A percentile compares a stretch with the other conserved stretches of the same genome.
Conservation (phyloP, 2,113 vertebrate species). For the Hystrix cristata region DNA sequence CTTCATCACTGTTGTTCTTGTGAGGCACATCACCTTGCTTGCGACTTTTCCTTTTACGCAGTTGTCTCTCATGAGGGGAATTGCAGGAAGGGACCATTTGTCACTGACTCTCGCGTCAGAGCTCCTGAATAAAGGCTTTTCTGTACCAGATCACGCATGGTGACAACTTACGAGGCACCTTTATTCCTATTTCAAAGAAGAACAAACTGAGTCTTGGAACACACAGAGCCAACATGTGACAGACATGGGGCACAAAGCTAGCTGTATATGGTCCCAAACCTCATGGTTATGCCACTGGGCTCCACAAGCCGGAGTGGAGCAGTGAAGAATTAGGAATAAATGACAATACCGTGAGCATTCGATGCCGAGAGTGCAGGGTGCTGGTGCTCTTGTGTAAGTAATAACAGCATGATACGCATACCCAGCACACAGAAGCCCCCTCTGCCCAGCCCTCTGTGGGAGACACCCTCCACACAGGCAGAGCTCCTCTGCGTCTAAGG, state of each 20-base stretch:
- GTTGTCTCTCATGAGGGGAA: background rate
- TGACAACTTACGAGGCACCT: background rate
- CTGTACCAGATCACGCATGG: background rate
- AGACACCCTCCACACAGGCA: background rate
- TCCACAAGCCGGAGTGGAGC: fast-evolving
- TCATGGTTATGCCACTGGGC: background rate
- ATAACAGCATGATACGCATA: background rate
- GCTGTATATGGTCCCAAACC: background rate
- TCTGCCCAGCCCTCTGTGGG: background rate
- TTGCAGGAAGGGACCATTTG: background rate
- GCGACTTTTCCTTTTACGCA: background rate
- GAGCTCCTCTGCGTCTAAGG: background rate
- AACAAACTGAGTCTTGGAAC: background rate
- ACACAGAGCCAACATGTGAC: background rate
- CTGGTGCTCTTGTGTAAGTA: background rate
- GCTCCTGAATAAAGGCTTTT: background rate
- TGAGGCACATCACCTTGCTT: too few relatives aligned
- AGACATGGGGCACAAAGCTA: background rate
- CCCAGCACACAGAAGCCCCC: fast-evolving
- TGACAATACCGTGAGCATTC: too few relatives aligned
- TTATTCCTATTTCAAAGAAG: background rate
- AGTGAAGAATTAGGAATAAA: background rate
- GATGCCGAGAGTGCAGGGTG: background rate
- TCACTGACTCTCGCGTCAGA: background rate
- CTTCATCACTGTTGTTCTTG: background rate